Evolutionary conservation across 2,888 invertebrate species (phyloP), one percentile per base, ranked within the genome.

Genomic region (Cancer borealis): DNA sequence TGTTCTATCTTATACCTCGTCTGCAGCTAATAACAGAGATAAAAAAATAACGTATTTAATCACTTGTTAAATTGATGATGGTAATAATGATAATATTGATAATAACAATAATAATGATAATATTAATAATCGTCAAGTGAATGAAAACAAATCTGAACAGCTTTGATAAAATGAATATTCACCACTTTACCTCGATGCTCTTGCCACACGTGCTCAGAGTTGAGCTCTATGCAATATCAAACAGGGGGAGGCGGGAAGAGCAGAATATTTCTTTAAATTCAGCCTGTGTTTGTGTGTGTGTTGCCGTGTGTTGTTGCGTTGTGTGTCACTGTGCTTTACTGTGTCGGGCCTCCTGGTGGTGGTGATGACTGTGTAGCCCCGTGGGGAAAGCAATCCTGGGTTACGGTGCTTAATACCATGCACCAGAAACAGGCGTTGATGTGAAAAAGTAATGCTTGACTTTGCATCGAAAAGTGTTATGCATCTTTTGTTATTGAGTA

Each of bases 81-180:
- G 46, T 88, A n/a, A 88, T 88, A 88, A 88, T 88, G 21, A 88
- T 46, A 88, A 88, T 88, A 88, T 46, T 88, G 46, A 88, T 88
- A 46, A 88, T 46, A 88, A 88, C 46, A 88, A 88, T 88, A 88
- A 46, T 88, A 8, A 88, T 88, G 46, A 88, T 88, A 21, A 88
- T 88, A 88, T 46, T 88, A 88, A 88, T 88, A 88, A 46, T 21
- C 26, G 14, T 46, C 88, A 47, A 49, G 30, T 8, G n/a, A 88
- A 46, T n/a, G 47, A 88, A 88, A 88, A 17, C 88, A 88, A 46
- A 88, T 88, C 47, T 8, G 46, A 46, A 47, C 46, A 79, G 30
- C 79, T 79, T 79, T 79, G 79, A 79, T 79, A 79, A 79, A 79
- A 79, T 79, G 79, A 79, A 79, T 79, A 79, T 79, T 79, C 79